Base-by-base conservation (phyloP, 2,113 vertebrate species). In the Seriola quinqueradiata region DNA sequence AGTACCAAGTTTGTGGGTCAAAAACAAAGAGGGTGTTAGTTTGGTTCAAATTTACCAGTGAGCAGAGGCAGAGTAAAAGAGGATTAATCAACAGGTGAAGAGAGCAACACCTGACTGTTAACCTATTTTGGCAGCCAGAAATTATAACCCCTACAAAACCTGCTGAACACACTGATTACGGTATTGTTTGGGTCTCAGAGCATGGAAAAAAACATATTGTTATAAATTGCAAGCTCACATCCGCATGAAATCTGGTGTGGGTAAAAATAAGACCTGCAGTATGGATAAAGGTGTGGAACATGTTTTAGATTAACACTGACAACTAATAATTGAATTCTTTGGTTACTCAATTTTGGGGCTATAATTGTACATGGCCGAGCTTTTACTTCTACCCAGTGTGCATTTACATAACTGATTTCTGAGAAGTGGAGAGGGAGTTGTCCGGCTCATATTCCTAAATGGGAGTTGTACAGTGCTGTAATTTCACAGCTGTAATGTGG, bases 401-500 rank as follows among this genome's bases (percentile, higher is more conserved):
- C 70, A 83, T 92, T 90, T 87, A 59, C 86, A 90, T 84, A 78
- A 89, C 82, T 80, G 90, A 86, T 87, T 83, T 75, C 34, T 42
- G 64, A 78, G 80, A 84, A 87, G 87, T 77, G 79, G 63, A 71
- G 79, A 79, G 83, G 70, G 83, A 79, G 77, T 83, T 67, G 89
- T 92, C 90, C 85, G 13, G 79, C 82, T 78, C 67, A 17, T 77
- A 75, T 69, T 71, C 70, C 87, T 86, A 79, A 86, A 90, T 63
- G 83, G 74, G 67, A 89, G 76, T 79, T 77, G 13, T 68, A 72
- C 80, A 86, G 76, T 79, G 75, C 68, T 86, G 90, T 86, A 85
- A 93, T 94, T 94, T 93, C 91, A 82, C 89, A 92, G 90, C 88
- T 87, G 81, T 93, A 94, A 94, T 90, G 82, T 90, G 79, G 83